Evolutionary conservation across 2,113 vertebrate genomes (phyloP), one percentile per base, ranked within the genome.

Genomic region (Chlamydotis undulata): DNA sequence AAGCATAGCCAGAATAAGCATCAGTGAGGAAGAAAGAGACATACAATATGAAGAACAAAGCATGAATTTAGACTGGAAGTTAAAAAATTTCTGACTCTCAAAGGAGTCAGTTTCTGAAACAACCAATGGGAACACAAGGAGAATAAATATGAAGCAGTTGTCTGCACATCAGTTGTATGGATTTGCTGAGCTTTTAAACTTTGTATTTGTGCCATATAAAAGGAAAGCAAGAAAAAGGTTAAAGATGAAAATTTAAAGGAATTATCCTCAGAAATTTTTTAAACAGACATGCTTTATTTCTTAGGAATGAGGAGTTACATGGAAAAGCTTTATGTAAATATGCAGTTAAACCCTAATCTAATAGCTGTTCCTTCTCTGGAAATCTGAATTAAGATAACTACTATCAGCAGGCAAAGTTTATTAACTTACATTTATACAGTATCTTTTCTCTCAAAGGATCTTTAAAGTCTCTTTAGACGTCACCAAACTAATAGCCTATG

Each of bases 321-420:
- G 61, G 81, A 87, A 95, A 87, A 93, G 17, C 5, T 84, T 87
- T 91, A 53, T 82, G 77, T 93, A 95, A 78, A 94, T 89, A 93
- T 4, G 6, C 35, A 45, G 45, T 73, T 87, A 84, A 74, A 78
- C 49, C 73, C 6, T 80, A 84, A 87, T 12, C 53, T 47, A 53
- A 82, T 47, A 92, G 53, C 53, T 53, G 22, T 74, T 93, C 69
- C 65, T 25, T 75, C 49, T n/a, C 57, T 56, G 70, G 55, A 95
- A 93, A 87, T 25, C 19, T 79, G 24, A 93, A 79, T 87, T 84
- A 59, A 59, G 47, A 75, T 50, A 89, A 59, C 24, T 71, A 41
- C 45, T 93, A 79, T 25, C 22, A 50, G 29, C 7, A 87, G 19
- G 26, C 17, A 89, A 82, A 82, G 10, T 45, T 28, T 61, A 78